Evolutionary conservation across 2,797 vertebrate species (phyloP).

Genomic region (Cuculus canorus): DNA sequence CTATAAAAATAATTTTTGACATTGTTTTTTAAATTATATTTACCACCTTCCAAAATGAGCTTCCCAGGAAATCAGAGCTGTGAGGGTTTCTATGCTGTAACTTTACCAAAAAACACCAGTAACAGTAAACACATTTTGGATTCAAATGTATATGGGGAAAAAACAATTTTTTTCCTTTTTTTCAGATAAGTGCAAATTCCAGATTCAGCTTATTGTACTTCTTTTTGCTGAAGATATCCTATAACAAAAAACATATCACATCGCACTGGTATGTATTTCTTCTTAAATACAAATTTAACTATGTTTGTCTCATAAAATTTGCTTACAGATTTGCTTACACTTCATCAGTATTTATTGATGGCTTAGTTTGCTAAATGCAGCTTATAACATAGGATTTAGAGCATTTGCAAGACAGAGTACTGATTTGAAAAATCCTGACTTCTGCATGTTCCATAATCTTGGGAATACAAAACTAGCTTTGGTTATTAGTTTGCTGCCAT

Average conservation of each 20-base stretch:
- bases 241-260: constrained; percentile 41
- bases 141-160: not conserved
- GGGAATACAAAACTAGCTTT: not conserved
- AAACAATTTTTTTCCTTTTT: not conserved
- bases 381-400: not conserved
- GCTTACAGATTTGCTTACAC: not conserved
- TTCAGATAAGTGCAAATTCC: constrained; percentile 21
- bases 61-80: constrained; percentile 18
- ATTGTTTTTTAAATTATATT: not conserved
- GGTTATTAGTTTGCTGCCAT: not conserved
- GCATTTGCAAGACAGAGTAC: not conserved
- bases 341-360: not conserved
- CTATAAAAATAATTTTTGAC: not conserved
- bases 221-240: constrained; percentile 8
- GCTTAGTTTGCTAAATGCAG: not conserved
- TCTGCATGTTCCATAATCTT: not conserved
- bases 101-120: not conserved
- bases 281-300: not conserved
- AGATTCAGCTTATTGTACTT: constrained; percentile 32
- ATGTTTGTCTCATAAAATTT: not conserved
- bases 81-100: not conserved
- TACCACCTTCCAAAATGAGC: constrained; percentile 7
- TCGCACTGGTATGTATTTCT: not conserved
- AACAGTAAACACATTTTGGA: not conserved
- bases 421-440: not conserved